These are phyloP conservation scores for Erythrolamprus reginae DNA, from an alignment of 2,113 vertebrate genomes.

Conservation along the genomic window DNA sequence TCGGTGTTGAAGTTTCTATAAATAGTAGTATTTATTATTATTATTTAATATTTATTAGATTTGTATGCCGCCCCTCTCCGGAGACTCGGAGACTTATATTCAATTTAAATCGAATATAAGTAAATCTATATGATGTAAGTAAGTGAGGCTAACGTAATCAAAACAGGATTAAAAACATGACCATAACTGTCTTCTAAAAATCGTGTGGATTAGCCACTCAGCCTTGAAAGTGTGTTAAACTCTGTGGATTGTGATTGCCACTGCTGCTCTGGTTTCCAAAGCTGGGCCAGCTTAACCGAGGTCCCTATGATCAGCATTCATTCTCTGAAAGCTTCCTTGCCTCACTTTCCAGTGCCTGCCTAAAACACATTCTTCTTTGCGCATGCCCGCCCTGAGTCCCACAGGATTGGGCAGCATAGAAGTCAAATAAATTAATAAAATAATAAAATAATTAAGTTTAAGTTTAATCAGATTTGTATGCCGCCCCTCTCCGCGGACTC, in stretches of 20 bases:
- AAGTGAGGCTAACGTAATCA: neutral
- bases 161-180: neutral
- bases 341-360: neutral
- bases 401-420: too few species aligned
- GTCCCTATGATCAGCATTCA: neutral
- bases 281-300: neutral
- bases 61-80: too few species aligned
- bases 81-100: too few species aligned
- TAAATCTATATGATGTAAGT: neutral
- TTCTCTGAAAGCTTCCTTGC: neutral
- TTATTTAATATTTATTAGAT: too few species aligned
- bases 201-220: neutral
- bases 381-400: fast-evolving
- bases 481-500: too few species aligned
- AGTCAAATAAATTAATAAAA: too few species aligned
- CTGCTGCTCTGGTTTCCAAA: neutral
- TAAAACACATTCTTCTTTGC: neutral
- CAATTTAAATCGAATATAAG: neutral
- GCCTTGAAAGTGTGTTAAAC: neutral
- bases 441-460: too few species aligned
- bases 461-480: too few species aligned
- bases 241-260: neutral
- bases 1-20: neutral
- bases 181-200: neutral
- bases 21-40: neutral